Conservation (phyloP, 2,797 vertebrate genomes). For the Pantherophis alleghaniensis region DNA sequence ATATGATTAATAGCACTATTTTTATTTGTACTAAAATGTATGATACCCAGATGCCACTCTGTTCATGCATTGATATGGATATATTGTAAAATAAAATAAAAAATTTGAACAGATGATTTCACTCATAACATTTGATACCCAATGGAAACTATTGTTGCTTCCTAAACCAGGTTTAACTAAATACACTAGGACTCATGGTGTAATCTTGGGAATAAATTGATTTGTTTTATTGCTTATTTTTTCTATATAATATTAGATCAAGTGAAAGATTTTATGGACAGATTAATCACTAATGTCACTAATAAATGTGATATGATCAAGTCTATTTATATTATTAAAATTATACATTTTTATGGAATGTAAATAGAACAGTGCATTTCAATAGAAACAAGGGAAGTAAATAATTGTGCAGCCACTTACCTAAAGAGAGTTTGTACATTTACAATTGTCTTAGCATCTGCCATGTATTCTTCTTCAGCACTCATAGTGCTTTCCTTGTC, state of each 20-base stretch:
- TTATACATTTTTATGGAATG: background rate
- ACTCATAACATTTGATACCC: background rate
- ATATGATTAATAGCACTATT: too few relatives aligned
- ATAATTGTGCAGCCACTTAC: slow-evolving; percentile 57
- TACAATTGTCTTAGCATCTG: slow-evolving; percentile 96
- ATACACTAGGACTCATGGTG: background rate
- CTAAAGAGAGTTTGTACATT: slow-evolving; percentile 97
- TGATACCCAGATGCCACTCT: too few relatives aligned
- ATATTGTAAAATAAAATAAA: too few relatives aligned
- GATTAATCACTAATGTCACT: background rate
- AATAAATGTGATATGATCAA: background rate
- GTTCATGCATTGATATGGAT: too few relatives aligned
- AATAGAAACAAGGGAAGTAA: accelerated
- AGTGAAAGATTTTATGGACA: background rate
- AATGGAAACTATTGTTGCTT: background rate
- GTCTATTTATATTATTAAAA: background rate
- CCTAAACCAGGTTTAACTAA: background rate
- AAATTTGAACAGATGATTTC: background rate
- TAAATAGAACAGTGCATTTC: background rate
- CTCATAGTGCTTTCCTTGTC: slow-evolving; percentile 99
- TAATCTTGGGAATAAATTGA: background rate
- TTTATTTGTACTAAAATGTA: too few relatives aligned
- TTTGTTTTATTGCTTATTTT: background rate
- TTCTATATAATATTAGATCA: background rate
- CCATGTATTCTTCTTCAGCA: slow-evolving; percentile 97